Evolutionary conservation across 2,113 vertebrate genomes (phyloP).

Genomic region (Cavia aperea): DNA sequence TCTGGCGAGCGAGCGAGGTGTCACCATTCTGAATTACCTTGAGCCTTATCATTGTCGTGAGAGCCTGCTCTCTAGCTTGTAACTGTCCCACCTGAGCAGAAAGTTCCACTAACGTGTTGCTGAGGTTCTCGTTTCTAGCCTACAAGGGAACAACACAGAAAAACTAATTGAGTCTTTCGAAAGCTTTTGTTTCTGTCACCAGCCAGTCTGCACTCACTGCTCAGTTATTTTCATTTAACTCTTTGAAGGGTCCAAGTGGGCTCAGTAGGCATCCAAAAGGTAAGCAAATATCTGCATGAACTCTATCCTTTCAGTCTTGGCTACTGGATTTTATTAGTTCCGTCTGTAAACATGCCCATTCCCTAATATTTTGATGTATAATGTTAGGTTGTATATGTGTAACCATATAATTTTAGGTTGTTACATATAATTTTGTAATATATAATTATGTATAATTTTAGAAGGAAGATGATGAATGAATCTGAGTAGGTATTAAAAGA

Average conservation of each 20-base stretch:
- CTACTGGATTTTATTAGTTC: not conserved
- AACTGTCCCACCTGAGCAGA: slow-evolving; percentile 84
- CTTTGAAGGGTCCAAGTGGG: not conserved
- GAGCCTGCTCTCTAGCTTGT: slow-evolving; percentile 88
- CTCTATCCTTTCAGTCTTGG: not conserved
- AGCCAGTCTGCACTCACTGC: not conserved
- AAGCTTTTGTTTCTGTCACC: not conserved
- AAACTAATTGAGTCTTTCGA: not conserved
- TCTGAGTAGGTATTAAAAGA: not conserved
- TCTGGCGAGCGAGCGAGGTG: not conserved
- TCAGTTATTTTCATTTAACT: not conserved
- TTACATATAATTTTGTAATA: not conserved
- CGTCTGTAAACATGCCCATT: not conserved
- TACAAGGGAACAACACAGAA: slow-evolving; percentile 63
- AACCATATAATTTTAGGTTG: slow-evolving; percentile 15
- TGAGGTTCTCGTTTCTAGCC: slow-evolving; percentile 86
- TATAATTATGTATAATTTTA: slow-evolving; percentile 8
- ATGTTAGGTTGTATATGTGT: slow-evolving; percentile 1
- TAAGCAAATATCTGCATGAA: not conserved
- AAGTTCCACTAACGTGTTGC: slow-evolving; percentile 79
- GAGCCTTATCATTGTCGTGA: slow-evolving; percentile 83
- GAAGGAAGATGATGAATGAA: slow-evolving; percentile 22
- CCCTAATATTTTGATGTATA: not conserved
- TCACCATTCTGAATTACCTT: slow-evolving; percentile 78
- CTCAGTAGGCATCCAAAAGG: not conserved